Conservation (phyloP, 35 echinoderm and acorn worm genomes). For the Strongylocentrotus purpuratus region DNA sequence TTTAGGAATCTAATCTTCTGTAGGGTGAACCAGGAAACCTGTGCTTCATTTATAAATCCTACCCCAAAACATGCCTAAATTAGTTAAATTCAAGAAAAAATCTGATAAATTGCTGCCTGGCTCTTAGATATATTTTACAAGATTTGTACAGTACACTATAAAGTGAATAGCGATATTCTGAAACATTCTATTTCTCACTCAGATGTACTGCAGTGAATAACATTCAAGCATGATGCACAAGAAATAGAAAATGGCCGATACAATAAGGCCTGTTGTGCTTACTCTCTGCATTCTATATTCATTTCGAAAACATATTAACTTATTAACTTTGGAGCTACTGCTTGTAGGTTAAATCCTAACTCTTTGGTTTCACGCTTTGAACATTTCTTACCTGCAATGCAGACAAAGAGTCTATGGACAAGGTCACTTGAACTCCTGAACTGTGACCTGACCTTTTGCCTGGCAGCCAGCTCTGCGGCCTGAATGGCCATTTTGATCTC, state of each 20-base stretch:
- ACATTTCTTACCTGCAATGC: constrained; percentile 65
- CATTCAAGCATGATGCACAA: neutral
- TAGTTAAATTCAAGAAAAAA: too few species aligned
- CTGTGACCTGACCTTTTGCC: constrained; percentile 87
- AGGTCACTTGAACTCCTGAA: constrained; percentile 94
- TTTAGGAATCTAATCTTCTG: neutral
- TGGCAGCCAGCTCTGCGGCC: constrained; percentile 93
- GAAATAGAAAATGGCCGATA: neutral
- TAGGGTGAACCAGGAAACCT: neutral
- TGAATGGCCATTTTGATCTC: constrained; percentile 98
- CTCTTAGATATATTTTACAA: neutral
- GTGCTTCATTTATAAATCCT: neutral
- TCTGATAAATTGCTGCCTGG: too few species aligned
- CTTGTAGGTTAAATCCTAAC: neutral
- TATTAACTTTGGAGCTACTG: neutral
- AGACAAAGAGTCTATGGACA: constrained; percentile 88
- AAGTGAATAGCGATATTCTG: neutral
- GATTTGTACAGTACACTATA: neutral
- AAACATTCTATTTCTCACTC: neutral
- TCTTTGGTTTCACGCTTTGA: neutral
- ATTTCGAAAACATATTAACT: neutral
- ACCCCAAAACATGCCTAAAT: too few species aligned
- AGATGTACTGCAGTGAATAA: neutral
- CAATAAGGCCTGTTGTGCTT: neutral
- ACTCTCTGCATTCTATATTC: too few species aligned